phyloP scores from a whole-genome alignment of 2,888 invertebrate genomes.

The Scotopteryx bipunctaria region DNA sequence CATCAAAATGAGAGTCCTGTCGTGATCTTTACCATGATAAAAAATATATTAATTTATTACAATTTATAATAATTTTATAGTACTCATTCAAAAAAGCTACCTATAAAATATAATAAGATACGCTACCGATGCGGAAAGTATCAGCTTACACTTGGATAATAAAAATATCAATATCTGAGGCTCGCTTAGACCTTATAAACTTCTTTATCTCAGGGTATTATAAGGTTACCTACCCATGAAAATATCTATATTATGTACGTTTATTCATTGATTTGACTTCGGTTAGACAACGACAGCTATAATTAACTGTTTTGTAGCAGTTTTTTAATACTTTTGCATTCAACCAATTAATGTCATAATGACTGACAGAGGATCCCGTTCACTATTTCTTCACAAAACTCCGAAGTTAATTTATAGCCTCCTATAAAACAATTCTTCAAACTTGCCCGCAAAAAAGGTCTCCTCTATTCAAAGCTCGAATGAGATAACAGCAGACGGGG shows the following conservation, averaged over 20 bases:
- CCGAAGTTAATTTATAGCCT: constrained; percentile 68
- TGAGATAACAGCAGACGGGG: constrained; percentile 75
- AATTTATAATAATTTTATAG: constrained; percentile 24
- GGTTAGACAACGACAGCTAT: neutral
- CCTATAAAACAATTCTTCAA: constrained; percentile 80
- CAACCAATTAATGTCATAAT: constrained; percentile 60
- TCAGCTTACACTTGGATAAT: constrained; percentile 59
- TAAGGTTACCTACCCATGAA: constrained; percentile 5
- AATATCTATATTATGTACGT: too few species aligned
- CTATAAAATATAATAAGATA: constrained; percentile 34
- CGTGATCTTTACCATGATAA: constrained; percentile 12
- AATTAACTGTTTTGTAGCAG: constrained; percentile 11
- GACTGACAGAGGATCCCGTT: constrained; percentile 49
- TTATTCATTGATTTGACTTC: neutral
- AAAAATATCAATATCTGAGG: constrained; percentile 58
- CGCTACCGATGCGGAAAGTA: constrained; percentile 63
- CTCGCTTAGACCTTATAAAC: constrained; percentile 2
- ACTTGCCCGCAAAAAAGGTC: constrained; percentile 73
- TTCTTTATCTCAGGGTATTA: constrained; percentile 5
- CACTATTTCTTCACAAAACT: constrained; percentile 48
- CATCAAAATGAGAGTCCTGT: neutral
- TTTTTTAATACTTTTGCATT: constrained; percentile 38
- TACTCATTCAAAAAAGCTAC: constrained; percentile 28
- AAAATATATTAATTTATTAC: constrained; percentile 13
- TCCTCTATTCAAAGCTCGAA: constrained; percentile 68